Percentiles rank a stretch among this genome's conserved stretches.
phyloP scores from a whole-genome alignment of 2,797 vertebrate genomes.

The Rhynchonycteris naso region DNA sequence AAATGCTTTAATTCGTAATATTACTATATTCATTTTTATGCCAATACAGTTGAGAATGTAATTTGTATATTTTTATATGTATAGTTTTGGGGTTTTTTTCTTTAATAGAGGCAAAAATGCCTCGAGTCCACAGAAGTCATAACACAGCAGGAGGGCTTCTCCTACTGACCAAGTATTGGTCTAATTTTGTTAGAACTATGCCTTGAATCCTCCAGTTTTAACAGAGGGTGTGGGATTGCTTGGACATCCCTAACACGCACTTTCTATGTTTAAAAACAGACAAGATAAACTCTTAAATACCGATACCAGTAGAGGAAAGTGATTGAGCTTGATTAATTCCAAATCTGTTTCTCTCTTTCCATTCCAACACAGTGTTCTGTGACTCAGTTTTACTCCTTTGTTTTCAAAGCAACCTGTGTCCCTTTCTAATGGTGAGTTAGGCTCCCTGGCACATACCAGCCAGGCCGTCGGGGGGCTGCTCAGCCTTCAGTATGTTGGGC shows the following conservation, averaged over 20 bases:
- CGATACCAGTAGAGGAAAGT: not conserved
- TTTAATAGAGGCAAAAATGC: not conserved
- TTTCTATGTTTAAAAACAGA: not conserved
- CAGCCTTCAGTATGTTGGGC: not conserved
- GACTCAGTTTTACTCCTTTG: not conserved
- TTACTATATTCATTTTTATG: conserved; percentile 32
- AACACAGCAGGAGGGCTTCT: not conserved
- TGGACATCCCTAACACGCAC: not conserved
- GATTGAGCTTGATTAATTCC: not conserved
- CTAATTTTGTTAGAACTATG: not conserved
- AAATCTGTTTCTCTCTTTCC: not conserved
- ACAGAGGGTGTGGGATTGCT: not conserved
- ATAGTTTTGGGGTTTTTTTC: not conserved
- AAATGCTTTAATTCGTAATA: not conserved
- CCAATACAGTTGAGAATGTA: not conserved
- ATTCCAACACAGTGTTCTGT: not conserved
- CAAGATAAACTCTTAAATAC: not conserved
- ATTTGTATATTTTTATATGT: not conserved
- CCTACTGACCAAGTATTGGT: not conserved
- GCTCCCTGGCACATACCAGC: not conserved
- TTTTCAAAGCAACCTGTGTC: not conserved
- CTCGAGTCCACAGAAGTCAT: not conserved
- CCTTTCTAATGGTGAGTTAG: not conserved
- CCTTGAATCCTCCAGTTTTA: not conserved
- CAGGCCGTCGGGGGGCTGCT: not conserved